A percentile compares a stretch with the other conserved stretches of the same genome.
phyloP scores from a whole-genome alignment of 2,113 vertebrate species.

The Micronycteris hirsuta region DNA sequence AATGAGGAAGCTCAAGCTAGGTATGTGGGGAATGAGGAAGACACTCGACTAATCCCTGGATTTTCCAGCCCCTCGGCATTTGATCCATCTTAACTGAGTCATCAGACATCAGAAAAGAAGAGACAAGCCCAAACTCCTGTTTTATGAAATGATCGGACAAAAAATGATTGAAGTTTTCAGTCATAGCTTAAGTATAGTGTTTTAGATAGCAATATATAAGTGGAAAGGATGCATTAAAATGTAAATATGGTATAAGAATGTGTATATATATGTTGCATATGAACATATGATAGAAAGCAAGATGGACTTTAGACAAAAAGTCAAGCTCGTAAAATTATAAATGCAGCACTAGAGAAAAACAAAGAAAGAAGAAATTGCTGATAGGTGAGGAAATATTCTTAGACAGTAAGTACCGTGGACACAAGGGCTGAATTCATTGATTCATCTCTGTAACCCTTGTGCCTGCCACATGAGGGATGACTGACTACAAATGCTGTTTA shows the following conservation, averaged over 20 bases:
- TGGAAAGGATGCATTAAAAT: neutral
- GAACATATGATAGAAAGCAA: neutral
- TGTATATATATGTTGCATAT: neutral
- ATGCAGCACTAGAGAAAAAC: neutral
- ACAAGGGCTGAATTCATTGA: neutral
- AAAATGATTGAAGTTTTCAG: neutral
- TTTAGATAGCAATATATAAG: neutral
- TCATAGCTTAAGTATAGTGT: neutral
- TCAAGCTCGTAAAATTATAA: neutral
- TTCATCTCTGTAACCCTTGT: neutral
- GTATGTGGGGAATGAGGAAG: neutral
- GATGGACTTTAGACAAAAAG: neutral
- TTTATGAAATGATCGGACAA: neutral
- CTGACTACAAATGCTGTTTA: neutral
- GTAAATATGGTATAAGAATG: neutral
- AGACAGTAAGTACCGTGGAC: neutral
- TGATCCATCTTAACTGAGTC: neutral
- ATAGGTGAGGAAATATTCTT: neutral
- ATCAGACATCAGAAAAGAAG: neutral
- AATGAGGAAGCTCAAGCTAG: neutral
- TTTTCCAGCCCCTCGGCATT: neutral
- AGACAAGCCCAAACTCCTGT: neutral
- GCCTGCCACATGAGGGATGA: neutral
- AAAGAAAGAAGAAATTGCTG: neutral
- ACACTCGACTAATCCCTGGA: neutral